Conservation (phyloP, 2,113 vertebrate species). For the Dunckerocampus dactyliophorus region DNA sequence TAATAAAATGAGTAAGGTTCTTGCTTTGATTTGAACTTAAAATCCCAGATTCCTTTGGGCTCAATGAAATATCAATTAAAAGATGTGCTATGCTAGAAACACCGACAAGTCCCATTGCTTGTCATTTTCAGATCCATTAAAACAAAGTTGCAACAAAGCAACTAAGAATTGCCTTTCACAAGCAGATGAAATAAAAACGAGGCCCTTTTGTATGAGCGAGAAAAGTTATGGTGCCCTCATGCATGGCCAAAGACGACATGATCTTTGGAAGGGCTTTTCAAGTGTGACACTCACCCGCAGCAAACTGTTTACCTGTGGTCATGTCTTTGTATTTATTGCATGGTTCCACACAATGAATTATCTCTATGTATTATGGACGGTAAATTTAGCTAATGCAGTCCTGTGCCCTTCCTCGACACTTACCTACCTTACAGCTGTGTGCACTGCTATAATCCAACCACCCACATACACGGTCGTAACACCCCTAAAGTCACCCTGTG, state of each 20-base stretch:
- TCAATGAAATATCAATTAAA: too few species aligned
- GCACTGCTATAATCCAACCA: conserved; percentile 20
- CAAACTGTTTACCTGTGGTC: conserved; percentile 65
- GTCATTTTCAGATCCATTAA: too few species aligned
- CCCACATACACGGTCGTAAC: conserved; percentile 34
- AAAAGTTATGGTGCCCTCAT: conserved; percentile 55
- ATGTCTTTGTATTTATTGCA: conserved; percentile 69
- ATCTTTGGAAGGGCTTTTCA: conserved; percentile 68
- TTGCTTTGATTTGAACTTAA: too few species aligned
- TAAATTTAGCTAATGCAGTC: conserved; percentile 75
- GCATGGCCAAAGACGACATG: conserved; percentile 61
- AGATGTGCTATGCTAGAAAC: too few species aligned
- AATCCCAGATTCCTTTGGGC: too few species aligned
- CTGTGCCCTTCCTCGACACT: conserved; percentile 51
- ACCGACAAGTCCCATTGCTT: too few species aligned
- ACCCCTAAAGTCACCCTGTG: conserved; percentile 48
- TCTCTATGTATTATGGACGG: conserved; percentile 69
- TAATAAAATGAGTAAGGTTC: neutral
- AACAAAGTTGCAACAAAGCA: too few species aligned
- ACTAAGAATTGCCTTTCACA: too few species aligned
- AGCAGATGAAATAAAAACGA: too few species aligned
- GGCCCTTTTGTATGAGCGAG: conserved; percentile 46
- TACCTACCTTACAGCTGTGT: conserved; percentile 40
- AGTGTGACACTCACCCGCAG: conserved; percentile 59
- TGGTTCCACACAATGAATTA: conserved; percentile 70